Percentiles rank a stretch among this genome's conserved stretches.
phyloP scores from a whole-genome alignment of 2,888 invertebrate species.

The Philereme transversata region DNA sequence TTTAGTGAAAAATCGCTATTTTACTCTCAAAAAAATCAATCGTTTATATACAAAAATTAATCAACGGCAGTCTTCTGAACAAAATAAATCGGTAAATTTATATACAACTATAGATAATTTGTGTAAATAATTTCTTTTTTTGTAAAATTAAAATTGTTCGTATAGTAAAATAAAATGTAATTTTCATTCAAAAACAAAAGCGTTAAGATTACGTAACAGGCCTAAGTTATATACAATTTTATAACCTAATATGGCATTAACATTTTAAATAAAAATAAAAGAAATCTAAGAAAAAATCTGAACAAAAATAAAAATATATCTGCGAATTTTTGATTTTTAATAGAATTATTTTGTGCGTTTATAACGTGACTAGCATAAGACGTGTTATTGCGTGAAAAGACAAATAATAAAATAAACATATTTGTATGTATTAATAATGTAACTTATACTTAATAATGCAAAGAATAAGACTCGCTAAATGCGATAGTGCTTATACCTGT shows the following conservation, averaged over 20 bases:
- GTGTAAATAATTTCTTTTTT: conserved; percentile 46
- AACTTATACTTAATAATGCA: conserved; percentile 66
- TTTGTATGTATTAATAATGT: conserved; percentile 49
- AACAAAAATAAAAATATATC: conserved; percentile 50
- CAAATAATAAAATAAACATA: conserved; percentile 50
- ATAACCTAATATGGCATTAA: conserved; percentile 81
- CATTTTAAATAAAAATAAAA: conserved; percentile 61
- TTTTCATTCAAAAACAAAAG: conserved; percentile 66
- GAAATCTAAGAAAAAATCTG: conserved; percentile 41
- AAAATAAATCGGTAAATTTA: conserved; percentile 64
- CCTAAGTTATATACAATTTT: conserved; percentile 73
- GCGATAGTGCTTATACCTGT: conserved; percentile 75
- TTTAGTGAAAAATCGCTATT: conserved; percentile 81
- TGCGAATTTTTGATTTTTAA: conserved; percentile 53
- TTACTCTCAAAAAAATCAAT: conserved; percentile 50
- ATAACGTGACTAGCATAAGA: conserved; percentile 82
- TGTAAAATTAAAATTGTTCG: conserved; percentile 37
- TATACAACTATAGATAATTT: conserved; percentile 66
- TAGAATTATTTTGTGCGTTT: conserved; percentile 76
- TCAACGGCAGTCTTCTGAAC: conserved; percentile 80
- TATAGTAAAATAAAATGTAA: conserved; percentile 63
- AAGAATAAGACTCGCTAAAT: conserved; percentile 70
- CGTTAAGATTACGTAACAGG: conserved; percentile 68
- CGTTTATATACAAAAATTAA: conserved; percentile 62
- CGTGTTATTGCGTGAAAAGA: conserved; percentile 80